These are phyloP conservation scores for Sepioteuthis lessoniana DNA, from an alignment of 2,888 invertebrate species.

Conservation along the genomic window DNA sequence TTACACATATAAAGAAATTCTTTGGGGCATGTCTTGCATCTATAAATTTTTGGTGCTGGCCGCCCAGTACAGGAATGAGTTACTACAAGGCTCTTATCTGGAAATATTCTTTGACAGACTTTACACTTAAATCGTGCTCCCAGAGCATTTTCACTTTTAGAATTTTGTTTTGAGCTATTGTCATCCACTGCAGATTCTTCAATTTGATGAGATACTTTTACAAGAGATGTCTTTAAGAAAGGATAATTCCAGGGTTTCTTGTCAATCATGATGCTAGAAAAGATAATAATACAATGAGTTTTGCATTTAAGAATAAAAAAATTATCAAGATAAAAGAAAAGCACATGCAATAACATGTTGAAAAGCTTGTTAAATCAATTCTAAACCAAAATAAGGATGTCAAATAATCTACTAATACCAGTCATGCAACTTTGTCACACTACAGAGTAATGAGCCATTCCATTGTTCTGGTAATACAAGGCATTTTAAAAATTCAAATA, in stretches of 20 bases:
- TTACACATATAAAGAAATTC: conserved; percentile 15
- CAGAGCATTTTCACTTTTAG: not conserved
- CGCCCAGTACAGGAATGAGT: not conserved
- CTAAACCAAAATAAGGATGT: too few species aligned
- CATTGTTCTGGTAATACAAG: too few species aligned
- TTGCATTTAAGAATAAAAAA: too few species aligned
- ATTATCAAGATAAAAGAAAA: too few species aligned
- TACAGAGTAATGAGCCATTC: too few species aligned
- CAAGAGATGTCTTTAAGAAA: not conserved
- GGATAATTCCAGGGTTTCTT: not conserved
- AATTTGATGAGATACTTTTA: not conserved
- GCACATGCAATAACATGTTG: too few species aligned
- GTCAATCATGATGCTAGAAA: not conserved
- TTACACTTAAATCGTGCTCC: not conserved
- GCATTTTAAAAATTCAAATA: too few species aligned
- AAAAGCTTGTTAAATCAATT: too few species aligned
- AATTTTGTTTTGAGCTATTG: not conserved
- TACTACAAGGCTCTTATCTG: not conserved
- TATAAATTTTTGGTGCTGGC: not conserved
- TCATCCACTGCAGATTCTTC: not conserved
- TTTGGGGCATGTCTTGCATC: not conserved
- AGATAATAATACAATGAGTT: not conserved
- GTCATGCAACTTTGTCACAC: too few species aligned
- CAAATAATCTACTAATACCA: too few species aligned
- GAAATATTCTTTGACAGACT: not conserved